Evolutionary conservation across 2,888 invertebrate species (phyloP), one percentile per base, ranked within the genome.

Genomic region (Sinodicranocentrus sp.): DNA sequence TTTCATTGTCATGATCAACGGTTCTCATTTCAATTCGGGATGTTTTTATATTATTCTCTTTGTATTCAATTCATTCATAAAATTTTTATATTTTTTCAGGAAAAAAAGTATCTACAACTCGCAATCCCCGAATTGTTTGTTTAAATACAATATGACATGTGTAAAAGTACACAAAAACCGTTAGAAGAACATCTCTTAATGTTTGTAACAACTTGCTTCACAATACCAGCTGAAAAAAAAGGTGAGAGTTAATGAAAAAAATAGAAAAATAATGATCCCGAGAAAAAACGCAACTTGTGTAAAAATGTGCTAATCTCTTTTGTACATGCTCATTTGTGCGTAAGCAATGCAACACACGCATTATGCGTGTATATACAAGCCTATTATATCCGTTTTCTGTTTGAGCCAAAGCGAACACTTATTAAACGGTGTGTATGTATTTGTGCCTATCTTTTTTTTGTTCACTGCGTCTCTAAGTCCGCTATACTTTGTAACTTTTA

Each of bases 301-400:
- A 21, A 28, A 57, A 61, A 26, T 33, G 61, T 61, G 61, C 25
- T 61, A 61, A 61, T 61, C 61, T 61, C 61, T 33, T 17, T 61
- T 61, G 61, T 61, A 33, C 28, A 61, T 28, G 61, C 25, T 28
- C 61, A 61, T 61, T 61, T 61, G 61, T 61, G 61, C 61, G 61
- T 61, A 61, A 61, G 33, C 61, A 26, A 48, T 48, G 48, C 48
- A 48, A 15, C 15, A 59, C 33, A 48, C 48, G 48, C 48, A n/a
- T 48, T 48, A n/a, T 48, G 48, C 48, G 48, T 48, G n/a, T 10
- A 10, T 33, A 33, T n/a, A n/a, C n/a, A n/a, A 8, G 52, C 21
- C 52, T 19, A 21, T n/a, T n/a, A n/a, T 48, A 17, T 48, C 2
- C 6, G n/a, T 48, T n/a, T 48, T 48, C n/a, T 48, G 44, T n/a